Percentiles rank a stretch among this genome's conserved stretches.
Evolutionary conservation across 2,797 vertebrate genomes (phyloP).

Genomic region (Pipistrellus pipistrellus): DNA sequence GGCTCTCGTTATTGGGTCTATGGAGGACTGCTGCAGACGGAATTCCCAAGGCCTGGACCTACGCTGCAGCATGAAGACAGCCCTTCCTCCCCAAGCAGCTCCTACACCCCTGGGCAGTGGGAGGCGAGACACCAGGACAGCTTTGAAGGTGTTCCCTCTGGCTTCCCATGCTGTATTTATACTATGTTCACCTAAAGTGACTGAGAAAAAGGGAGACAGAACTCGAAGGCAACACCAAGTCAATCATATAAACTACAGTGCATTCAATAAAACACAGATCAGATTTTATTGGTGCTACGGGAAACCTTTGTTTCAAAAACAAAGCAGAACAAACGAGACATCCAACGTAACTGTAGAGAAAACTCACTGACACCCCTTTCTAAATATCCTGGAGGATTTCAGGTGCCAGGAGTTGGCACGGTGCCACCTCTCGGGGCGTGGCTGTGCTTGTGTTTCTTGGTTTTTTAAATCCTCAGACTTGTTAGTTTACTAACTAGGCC

Average conservation of each 20-base stretch:
- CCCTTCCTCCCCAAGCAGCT: background rate
- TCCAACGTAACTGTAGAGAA: background rate
- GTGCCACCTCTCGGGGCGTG: background rate
- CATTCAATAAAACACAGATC: background rate
- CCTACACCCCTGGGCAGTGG: background rate
- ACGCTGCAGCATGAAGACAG: background rate
- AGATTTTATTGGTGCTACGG: background rate
- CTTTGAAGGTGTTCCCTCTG: background rate
- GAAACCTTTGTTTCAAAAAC: constrained; percentile 42
- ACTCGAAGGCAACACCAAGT: background rate
- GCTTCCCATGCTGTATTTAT: background rate
- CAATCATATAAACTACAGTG: background rate
- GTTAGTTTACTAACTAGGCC: constrained; percentile 48
- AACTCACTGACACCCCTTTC: constrained; percentile 35
- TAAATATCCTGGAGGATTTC: constrained; percentile 58
- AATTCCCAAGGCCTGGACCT: background rate
- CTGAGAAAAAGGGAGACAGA: background rate
- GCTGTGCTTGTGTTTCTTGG: constrained; percentile 40
- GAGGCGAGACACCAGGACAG: background rate
- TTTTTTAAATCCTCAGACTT: constrained; percentile 39
- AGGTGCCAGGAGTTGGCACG: background rate
- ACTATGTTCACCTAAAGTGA: background rate
- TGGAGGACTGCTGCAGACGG: background rate
- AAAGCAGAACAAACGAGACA: background rate
- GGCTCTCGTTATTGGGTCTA: background rate